These are phyloP conservation scores for Babylonia areolata DNA, from an alignment of 1,140 invertebrate species.

Conservation along the genomic window DNA sequence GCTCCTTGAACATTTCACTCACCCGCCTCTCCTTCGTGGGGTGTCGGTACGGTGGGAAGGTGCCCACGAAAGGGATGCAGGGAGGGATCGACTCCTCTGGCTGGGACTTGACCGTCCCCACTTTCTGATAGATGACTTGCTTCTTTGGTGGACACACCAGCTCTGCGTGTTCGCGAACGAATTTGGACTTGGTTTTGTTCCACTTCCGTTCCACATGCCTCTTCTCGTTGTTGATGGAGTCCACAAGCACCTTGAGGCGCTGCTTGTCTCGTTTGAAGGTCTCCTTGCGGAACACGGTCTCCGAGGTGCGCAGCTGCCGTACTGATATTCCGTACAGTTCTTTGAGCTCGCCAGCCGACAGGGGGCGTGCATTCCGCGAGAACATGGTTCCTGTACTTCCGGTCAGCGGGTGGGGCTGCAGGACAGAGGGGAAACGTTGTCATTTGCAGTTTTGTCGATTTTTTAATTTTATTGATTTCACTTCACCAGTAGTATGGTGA, in stretches of 20 bases:
- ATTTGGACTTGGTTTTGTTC: not conserved
- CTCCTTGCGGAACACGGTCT: not conserved
- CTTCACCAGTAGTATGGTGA: no score
- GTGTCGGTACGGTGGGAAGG: not conserved
- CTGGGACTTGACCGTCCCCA: not conserved
- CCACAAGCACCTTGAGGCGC: not conserved
- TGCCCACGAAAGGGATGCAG: slow-evolving; percentile 10
- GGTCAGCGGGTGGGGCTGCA: no score
- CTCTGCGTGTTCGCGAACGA: not conserved
- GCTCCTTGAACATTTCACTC: slow-evolving; percentile 2
- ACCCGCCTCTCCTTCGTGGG: not conserved
- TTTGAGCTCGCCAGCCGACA: not conserved
- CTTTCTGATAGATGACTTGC: not conserved
- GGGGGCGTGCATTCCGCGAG: not conserved
- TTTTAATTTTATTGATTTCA: no score
- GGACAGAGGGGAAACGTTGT: no score
- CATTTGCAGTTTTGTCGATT: no score
- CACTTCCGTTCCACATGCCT: not conserved
- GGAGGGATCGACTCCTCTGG: not conserved
- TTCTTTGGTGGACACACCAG: not conserved
- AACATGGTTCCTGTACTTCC: not conserved
- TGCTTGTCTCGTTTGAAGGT: not conserved
- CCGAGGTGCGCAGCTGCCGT: not conserved
- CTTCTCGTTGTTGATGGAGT: not conserved
- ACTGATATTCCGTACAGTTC: not conserved